These are phyloP conservation scores for Cyprinodon diabolis DNA, from an alignment of 2,797 vertebrate species.

Conservation along the genomic window DNA sequence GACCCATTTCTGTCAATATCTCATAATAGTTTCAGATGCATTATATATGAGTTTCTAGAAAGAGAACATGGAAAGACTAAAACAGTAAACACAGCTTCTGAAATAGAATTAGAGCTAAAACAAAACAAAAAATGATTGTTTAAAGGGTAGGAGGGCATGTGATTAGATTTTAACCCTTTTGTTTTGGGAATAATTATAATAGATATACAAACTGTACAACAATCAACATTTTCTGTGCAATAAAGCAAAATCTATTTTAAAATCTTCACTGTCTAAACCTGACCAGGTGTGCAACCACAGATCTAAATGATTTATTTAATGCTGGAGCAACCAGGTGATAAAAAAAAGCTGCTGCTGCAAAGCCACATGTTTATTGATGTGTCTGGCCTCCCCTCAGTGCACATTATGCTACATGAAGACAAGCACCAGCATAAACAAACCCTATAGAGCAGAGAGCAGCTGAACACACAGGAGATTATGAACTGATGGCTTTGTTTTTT, in stretches of 20 bases:
- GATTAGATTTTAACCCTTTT: background rate
- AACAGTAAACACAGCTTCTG: background rate
- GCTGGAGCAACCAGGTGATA: conserved; percentile 50
- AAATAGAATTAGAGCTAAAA: background rate
- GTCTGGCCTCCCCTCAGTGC: conserved; percentile 46
- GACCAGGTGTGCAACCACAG: conserved; percentile 52
- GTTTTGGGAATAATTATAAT: background rate
- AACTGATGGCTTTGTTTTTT: conserved; percentile 23
- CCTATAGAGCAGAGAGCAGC: conserved; percentile 41
- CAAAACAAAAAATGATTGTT: background rate
- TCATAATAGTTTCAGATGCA: conserved; percentile 56
- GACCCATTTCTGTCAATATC: conserved; percentile 59
- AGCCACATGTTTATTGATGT: conserved; percentile 61
- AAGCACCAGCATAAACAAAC: conserved; percentile 39
- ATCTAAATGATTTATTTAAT: conserved; percentile 37
- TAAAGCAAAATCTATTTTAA: conserved; percentile 12
- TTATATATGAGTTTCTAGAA: conserved; percentile 45
- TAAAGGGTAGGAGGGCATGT: background rate
- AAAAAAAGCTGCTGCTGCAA: conserved; percentile 32
- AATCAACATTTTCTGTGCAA: background rate
- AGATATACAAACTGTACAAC: background rate
- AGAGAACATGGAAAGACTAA: conserved; percentile 4
- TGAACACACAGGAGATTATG: conserved; percentile 51
- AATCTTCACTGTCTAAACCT: conserved; percentile 28
- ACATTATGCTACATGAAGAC: conserved; percentile 41